Conservation (phyloP, 2,113 vertebrate genomes). For the Eretmochelys imbricata region DNA sequence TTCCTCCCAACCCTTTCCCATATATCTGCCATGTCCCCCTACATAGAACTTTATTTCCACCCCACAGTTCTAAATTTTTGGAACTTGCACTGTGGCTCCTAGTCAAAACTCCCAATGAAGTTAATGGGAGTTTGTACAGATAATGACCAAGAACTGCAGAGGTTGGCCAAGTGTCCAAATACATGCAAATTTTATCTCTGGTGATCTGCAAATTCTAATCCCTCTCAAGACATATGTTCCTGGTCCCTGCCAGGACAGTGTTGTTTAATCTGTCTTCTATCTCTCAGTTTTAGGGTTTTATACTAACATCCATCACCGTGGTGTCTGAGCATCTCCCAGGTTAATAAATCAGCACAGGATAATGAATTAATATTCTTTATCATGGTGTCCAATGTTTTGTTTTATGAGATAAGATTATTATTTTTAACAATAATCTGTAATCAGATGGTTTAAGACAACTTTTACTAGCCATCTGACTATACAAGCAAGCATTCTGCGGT, state of each 20-base stretch:
- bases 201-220: not conserved
- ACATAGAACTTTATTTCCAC: no score
- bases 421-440: not conserved
- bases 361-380: not conserved
- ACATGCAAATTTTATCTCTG: constrained; percentile 3
- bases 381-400: not conserved
- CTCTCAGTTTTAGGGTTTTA: not conserved
- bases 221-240: not conserved
- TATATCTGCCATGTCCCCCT: constrained; percentile 21
- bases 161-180: constrained; percentile 31
- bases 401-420: not conserved
- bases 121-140: constrained; percentile 50
- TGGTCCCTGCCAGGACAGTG: not conserved
- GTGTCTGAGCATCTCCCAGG: not conserved
- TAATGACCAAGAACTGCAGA: constrained; percentile 40
- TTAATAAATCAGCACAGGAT: not conserved
- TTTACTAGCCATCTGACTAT: not conserved
- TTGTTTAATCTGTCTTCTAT: not conserved
- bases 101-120: constrained; percentile 16
- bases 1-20: not conserved
- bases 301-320: not conserved
- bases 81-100: constrained; percentile 11
- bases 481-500: not conserved
- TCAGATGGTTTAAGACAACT: not conserved
- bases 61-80: no score